phyloP scores from a whole-genome alignment of 2,113 vertebrate genomes.

The Colistium nudipinnis region DNA sequence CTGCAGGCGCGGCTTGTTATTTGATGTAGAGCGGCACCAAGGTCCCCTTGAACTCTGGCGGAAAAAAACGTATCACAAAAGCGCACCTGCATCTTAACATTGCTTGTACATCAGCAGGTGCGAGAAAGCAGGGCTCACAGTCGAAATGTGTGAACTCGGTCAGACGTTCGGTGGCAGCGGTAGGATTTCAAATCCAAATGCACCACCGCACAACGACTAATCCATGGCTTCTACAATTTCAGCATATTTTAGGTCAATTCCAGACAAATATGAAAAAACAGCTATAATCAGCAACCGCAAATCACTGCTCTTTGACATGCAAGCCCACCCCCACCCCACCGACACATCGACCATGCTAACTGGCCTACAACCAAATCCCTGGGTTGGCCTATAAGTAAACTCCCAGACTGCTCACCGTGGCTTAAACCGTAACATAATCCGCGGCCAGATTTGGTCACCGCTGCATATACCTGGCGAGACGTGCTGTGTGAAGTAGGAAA shows the following conservation, averaged over 20 bases:
- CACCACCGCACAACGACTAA: background rate
- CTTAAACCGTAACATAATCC: conserved; percentile 70
- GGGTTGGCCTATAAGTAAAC: conserved; percentile 55
- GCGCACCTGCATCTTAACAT: background rate
- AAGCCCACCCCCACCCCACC: conserved; percentile 12
- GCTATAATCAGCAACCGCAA: conserved; percentile 35
- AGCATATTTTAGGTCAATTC: background rate
- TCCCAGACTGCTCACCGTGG: conserved; percentile 33
- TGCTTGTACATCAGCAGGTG: background rate
- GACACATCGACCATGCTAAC: conserved; percentile 13
- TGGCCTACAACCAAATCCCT: conserved; percentile 55
- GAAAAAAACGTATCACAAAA: conserved; percentile 24
- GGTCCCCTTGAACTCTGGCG: conserved; percentile 41
- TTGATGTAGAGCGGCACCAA: conserved; percentile 17
- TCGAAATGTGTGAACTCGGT: too few species aligned
- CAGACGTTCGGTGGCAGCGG: too few species aligned
- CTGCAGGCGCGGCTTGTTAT: conserved; percentile 27
- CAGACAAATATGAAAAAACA: too few species aligned
- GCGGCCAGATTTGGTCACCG: conserved; percentile 19
- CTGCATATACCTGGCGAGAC: conserved; percentile 38
- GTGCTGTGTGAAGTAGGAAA: conserved; percentile 1
- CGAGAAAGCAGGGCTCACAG: background rate
- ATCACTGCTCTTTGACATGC: conserved; percentile 27
- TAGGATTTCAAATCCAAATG: background rate
- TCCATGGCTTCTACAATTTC: conserved; percentile 4